Conservation (phyloP, 2,888 invertebrate genomes). For the Philereme transversata region DNA sequence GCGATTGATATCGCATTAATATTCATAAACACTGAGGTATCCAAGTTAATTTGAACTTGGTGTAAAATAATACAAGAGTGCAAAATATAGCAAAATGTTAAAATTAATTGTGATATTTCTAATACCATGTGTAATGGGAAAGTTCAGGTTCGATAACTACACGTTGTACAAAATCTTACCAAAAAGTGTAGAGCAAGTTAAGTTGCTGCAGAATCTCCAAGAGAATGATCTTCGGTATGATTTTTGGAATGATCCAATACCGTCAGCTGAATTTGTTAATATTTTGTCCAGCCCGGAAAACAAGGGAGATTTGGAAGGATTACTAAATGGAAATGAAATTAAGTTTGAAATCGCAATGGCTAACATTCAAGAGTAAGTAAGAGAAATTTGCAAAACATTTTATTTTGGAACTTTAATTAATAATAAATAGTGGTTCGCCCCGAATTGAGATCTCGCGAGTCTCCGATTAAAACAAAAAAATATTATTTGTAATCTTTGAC, state of each 20-base stretch:
- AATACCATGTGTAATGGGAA: slow-evolving; percentile 41
- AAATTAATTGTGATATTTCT: slow-evolving; percentile 15
- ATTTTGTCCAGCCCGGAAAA: slow-evolving; percentile 64
- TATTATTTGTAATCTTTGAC: no score
- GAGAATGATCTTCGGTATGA: slow-evolving; percentile 58
- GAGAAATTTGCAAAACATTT: background rate
- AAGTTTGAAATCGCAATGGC: slow-evolving; percentile 61
- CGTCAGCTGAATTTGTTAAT: slow-evolving; percentile 53
- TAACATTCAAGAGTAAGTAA: slow-evolving; percentile 74
- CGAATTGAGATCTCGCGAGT: no score
- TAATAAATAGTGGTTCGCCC: no score
- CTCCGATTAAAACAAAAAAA: no score
- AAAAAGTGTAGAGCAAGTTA: slow-evolving; percentile 65
- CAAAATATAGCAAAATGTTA: slow-evolving; percentile 12
- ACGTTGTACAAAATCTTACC: slow-evolving; percentile 80
- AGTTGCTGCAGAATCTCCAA: slow-evolving; percentile 70
- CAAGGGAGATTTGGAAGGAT: slow-evolving; percentile 51
- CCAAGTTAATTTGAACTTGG: no score
- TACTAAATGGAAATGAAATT: slow-evolving; percentile 57
- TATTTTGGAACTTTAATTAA: no score
- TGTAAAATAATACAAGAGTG: background rate
- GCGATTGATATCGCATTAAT: background rate
- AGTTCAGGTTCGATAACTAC: slow-evolving; percentile 56
- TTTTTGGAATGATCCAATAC: slow-evolving; percentile 63
- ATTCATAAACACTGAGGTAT: background rate